phyloP scores from a whole-genome alignment of 2,113 vertebrate species.

The Pungitius pungitius region DNA sequence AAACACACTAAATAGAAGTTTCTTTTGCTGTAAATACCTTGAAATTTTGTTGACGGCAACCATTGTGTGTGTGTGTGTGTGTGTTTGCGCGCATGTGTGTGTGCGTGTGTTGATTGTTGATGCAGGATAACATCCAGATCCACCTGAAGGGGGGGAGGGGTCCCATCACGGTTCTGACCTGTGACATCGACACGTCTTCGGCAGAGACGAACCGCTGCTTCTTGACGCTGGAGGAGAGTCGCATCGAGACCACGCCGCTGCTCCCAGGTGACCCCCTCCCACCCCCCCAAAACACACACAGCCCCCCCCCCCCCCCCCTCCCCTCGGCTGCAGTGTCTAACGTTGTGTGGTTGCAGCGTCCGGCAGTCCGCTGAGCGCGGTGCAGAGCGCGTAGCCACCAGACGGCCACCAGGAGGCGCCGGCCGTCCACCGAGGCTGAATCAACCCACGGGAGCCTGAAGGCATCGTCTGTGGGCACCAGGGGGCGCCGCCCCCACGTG shows the following conservation, averaged over 20 bases:
- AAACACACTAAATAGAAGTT: no score
- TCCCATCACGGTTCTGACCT: slow-evolving; percentile 85
- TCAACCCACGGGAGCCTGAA: neutral
- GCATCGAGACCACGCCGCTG: slow-evolving; percentile 53
- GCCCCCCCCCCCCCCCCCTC: neutral
- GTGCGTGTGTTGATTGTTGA: neutral
- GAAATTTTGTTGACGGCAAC: no score
- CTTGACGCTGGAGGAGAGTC: slow-evolving; percentile 70
- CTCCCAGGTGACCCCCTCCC: slow-evolving; percentile 46
- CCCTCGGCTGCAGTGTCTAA: neutral
- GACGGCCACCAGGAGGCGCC: slow-evolving; percentile 26
- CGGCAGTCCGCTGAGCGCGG: slow-evolving; percentile 16
- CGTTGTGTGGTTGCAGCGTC: slow-evolving; percentile 31
- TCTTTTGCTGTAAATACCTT: no score
- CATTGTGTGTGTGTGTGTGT: no score
- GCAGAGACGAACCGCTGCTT: slow-evolving; percentile 49
- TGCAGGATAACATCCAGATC: slow-evolving; percentile 87
- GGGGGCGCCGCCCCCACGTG: neutral
- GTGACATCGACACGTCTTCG: slow-evolving; percentile 69
- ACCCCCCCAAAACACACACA: neutral
- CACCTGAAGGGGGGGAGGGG: slow-evolving; percentile 88
- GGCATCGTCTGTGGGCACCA: neutral
- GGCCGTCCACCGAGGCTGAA: neutral
- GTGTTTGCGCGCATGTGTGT: neutral
- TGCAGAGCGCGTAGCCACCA: slow-evolving; percentile 38